Conservation (phyloP, 2,113 vertebrate genomes). For the Pitta sordida region DNA sequence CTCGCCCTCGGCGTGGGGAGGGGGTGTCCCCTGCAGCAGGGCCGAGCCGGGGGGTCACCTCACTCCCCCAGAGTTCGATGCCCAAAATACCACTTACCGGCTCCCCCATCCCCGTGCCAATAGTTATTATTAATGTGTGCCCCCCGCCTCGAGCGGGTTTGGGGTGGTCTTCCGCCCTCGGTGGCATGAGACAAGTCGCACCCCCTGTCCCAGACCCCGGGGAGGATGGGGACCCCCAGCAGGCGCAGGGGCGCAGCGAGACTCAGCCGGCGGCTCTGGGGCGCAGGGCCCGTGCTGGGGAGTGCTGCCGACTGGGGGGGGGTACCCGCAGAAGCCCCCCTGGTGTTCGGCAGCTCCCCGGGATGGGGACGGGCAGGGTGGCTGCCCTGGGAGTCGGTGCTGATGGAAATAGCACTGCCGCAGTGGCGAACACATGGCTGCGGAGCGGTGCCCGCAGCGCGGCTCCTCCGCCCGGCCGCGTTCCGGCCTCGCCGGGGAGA, state of each 20-base stretch:
- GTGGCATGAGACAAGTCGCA: background rate
- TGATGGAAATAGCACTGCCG: slow-evolving; percentile 5
- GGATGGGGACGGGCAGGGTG: background rate
- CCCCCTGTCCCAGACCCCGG: background rate
- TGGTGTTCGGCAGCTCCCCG: background rate
- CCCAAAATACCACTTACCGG: background rate
- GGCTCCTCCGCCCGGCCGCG: background rate
- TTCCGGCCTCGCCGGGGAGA: background rate
- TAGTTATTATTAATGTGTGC: background rate
- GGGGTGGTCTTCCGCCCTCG: background rate
- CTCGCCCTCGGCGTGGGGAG: background rate
- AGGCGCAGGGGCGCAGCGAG: background rate
- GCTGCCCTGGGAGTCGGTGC: background rate
- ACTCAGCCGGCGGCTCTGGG: background rate
- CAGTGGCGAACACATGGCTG: slow-evolving; percentile 36
- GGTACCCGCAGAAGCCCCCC: background rate
- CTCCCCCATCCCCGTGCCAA: background rate
- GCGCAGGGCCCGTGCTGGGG: background rate
- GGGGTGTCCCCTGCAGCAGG: background rate
- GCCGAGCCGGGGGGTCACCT: background rate
- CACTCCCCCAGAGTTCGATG: background rate
- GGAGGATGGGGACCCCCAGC: background rate
- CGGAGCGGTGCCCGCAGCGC: background rate
- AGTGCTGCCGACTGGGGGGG: background rate
- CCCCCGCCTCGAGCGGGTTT: background rate